Percentiles rank a stretch among this genome's conserved stretches.
phyloP scores from a whole-genome alignment of 1,140 invertebrate species.

The Cydia amplana region DNA sequence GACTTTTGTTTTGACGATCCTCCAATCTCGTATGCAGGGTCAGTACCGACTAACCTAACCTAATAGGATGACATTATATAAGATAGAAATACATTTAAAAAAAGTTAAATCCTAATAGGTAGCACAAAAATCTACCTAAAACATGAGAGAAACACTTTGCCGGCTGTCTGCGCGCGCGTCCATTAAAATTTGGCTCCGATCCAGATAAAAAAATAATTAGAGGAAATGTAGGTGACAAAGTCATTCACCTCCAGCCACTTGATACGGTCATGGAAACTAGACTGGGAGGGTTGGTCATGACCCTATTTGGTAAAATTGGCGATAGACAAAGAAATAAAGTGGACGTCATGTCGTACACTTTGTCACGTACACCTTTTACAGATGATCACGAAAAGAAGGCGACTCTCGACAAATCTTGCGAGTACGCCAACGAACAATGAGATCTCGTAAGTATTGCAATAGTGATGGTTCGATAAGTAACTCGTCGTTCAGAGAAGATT shows the following conservation, averaged over 20 bases:
- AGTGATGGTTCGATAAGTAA: too few species aligned
- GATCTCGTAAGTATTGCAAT: too few species aligned
- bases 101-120: background rate
- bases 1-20: too few species aligned
- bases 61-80: too few species aligned
- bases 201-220: conserved; percentile 36
- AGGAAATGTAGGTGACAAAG: conserved; percentile 8
- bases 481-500: too few species aligned
- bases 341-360: too few species aligned
- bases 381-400: too few species aligned
- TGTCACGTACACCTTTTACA: too few species aligned
- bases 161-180: conserved; percentile 6
- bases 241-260: conserved; percentile 30
- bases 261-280: conserved; percentile 9
- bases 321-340: conserved; percentile 34
- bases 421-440: too few species aligned
- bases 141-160: background rate
- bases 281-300: background rate
- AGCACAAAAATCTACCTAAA: background rate
- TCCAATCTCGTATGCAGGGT: too few species aligned
- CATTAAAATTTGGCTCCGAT: conserved; percentile 23
- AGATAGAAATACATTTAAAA: background rate
- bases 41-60: too few species aligned
- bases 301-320: background rate
- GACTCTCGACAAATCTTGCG: too few species aligned